phyloP scores from a whole-genome alignment of 2,113 vertebrate genomes.

The Okapia johnstoni region DNA sequence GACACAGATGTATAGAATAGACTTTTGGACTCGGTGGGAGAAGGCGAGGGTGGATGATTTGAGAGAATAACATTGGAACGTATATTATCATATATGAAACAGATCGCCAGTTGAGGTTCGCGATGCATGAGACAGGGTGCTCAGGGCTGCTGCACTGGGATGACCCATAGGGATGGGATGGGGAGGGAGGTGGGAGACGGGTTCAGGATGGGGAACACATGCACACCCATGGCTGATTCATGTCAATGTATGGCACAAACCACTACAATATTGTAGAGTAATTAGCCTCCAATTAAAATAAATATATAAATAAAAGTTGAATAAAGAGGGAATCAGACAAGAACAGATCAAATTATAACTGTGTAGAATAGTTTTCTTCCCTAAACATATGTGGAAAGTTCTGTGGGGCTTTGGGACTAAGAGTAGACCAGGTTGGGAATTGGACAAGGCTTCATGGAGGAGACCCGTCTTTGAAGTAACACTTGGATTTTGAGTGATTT shows the following conservation, averaged over 20 bases:
- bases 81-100: not conserved
- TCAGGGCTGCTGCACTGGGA: not conserved
- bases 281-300: not conserved
- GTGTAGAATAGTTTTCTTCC: not conserved
- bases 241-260: not conserved
- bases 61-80: not conserved
- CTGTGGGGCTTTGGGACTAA: not conserved
- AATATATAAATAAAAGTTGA: not conserved
- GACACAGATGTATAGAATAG: not conserved
- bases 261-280: not conserved
- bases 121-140: not conserved
- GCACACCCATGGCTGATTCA: not conserved
- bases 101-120: not conserved
- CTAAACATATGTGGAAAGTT: too few relatives aligned
- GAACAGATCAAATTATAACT: not conserved
- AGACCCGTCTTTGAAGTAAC: too few relatives aligned
- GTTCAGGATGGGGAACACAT: not conserved
- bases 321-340: not conserved
- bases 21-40: not conserved
- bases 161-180: not conserved
- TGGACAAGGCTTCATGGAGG: not conserved
- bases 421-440: fast-evolving
- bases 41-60: not conserved
- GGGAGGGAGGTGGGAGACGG: not conserved
- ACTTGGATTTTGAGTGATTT: not conserved